Percentiles rank a stretch among this genome's conserved stretches.
Evolutionary conservation across 2,797 vertebrate genomes (phyloP).

Genomic region (Octomys mimax): DNA sequence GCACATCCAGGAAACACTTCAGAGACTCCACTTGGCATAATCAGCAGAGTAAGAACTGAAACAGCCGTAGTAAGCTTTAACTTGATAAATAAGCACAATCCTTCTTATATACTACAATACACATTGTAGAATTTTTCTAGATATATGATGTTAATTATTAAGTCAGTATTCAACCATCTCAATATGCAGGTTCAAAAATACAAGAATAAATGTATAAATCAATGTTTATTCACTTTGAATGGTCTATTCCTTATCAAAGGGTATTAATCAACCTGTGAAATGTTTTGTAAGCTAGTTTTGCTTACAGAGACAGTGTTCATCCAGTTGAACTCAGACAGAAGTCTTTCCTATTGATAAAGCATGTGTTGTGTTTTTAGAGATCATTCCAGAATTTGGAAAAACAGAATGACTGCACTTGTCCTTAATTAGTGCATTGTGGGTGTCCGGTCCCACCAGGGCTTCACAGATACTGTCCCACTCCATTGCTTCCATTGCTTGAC

Average conservation of each 20-base stretch:
- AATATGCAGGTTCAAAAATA: neutral
- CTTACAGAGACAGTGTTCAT: neutral
- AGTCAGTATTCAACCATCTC: neutral
- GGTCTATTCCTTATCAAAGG: neutral
- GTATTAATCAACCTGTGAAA: neutral
- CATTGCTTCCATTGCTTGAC: neutral
- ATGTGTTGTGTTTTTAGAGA: neutral
- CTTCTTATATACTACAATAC: neutral
- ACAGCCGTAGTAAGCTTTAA: neutral
- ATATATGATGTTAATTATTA: neutral
- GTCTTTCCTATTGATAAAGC: neutral
- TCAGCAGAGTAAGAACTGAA: neutral
- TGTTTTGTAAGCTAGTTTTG: neutral
- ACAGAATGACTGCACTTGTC: conserved; percentile 7
- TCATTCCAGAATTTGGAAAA: conserved; percentile 42
- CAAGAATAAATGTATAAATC: neutral
- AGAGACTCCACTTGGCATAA: neutral
- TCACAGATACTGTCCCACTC: neutral
- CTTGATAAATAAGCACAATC: neutral
- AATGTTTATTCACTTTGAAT: conserved; percentile 12
- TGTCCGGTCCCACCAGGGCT: conserved; percentile 35
- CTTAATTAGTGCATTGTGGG: neutral
- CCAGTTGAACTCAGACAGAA: neutral
- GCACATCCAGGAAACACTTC: neutral
- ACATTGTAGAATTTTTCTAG: neutral